Base-by-base conservation (phyloP, 2,113 vertebrate genomes). In the Chaetops frenatus region DNA sequence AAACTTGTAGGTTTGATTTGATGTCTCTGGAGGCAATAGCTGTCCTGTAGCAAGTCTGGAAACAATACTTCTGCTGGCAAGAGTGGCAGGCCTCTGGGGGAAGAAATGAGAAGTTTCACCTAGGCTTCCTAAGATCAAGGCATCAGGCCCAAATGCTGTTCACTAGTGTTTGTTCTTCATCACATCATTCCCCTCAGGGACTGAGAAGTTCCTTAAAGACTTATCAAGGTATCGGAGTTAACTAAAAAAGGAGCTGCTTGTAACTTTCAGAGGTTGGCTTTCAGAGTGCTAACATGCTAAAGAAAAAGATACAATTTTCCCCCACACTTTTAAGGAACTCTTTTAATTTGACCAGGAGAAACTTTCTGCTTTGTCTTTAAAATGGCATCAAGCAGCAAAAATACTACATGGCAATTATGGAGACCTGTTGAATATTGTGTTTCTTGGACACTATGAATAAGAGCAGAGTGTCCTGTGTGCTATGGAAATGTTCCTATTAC, bases 401-500 rank as follows among this genome's bases (percentile, higher is more conserved):
- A 57, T 77, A 67, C 67, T 79, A 12, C 23, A 45, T 3, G 8
- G 18, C 57, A 80, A 40, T 60, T 74, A 73, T 0, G 0, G 85
- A 90, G 40, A 91, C 45, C n/a, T 80, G 25, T 22, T 88, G 79
- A 85, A 48, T 88, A 70, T 77, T 12, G 61, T 33, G 7, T 57
- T 85, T 95, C 38, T 93, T 88, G 82, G 82, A 93, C 76, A 80
- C 35, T 0, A 3, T 86, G 47, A 88, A 66, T 40, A 60, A 77
- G 76, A 86, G 80, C 91, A 94, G 79, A 74, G 60, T 64, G 90
- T 94, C 88, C 88, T 88, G 7, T 66, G 69, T 81, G 71, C 60
- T 69, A 38, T 96, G 72, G 33, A 92, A 95, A 84, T 66, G 80
- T 94, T 97, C 53, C 56, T 86, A 33, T 95, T 96, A 86, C 72